A percentile compares a stretch with the other conserved stretches of the same genome.
phyloP scores from a whole-genome alignment of 1,140 invertebrate species.

The Temnothorax nylanderi region DNA sequence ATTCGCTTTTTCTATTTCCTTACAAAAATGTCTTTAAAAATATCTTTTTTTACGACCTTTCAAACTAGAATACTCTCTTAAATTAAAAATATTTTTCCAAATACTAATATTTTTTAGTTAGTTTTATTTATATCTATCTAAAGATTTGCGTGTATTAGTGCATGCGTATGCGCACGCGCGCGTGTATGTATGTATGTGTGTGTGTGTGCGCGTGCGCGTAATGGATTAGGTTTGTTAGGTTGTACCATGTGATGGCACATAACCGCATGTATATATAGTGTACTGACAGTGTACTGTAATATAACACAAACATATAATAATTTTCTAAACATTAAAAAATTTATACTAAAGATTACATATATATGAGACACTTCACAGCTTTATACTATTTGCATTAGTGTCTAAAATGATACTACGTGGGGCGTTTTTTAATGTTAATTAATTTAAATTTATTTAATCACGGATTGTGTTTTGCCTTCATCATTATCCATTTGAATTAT shows the following conservation, averaged over 20 bases:
- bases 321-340: not conserved
- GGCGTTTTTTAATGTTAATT: not conserved
- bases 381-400: not conserved
- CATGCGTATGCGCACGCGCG: not conserved
- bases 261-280: not conserved
- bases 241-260: not conserved
- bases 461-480: not conserved
- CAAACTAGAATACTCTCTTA: no score
- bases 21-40: no score
- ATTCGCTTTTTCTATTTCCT: no score
- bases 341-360: not conserved
- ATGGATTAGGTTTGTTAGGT: not conserved
- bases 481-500: not conserved
- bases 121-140: no score
- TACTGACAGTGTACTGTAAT: not conserved
- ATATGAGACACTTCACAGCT: not conserved
- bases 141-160: not conserved
- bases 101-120: no score
- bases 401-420: not conserved
- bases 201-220: not conserved
- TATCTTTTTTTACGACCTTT: no score
- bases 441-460: not conserved
- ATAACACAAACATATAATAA: not conserved
- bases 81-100: no score
- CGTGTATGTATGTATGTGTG: not conserved